Conservation (phyloP, 2,888 invertebrate species). For the Diabrotica balteata region DNA sequence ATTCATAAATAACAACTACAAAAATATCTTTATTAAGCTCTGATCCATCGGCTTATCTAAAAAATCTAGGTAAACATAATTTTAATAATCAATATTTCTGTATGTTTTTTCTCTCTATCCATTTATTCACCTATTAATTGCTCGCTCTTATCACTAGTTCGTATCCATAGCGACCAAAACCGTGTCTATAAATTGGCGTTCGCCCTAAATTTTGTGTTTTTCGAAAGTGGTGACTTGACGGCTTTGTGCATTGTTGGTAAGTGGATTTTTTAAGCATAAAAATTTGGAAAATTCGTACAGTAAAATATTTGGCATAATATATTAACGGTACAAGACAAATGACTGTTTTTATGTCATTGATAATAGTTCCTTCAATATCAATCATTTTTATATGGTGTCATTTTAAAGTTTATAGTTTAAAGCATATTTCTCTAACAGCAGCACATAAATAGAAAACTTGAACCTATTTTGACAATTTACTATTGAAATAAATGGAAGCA, state of each 20-base stretch:
- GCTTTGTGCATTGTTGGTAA: not conserved
- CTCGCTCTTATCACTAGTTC: slow-evolving; percentile 35
- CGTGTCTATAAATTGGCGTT: slow-evolving; percentile 42
- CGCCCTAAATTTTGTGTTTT: slow-evolving; percentile 35
- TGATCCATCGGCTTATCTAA: not conserved
- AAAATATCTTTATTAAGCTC: not conserved
- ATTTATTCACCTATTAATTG: slow-evolving; percentile 33
- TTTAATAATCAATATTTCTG: slow-evolving; percentile 30
- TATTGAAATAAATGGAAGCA: no score
- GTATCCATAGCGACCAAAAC: slow-evolving; percentile 46
- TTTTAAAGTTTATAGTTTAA: no score
- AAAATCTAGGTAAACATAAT: not conserved
- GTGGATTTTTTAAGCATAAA: not conserved
- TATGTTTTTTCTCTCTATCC: slow-evolving; percentile 14
- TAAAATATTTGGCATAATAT: no score
- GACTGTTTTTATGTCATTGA: no score
- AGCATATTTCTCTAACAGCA: no score
- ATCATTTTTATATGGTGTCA: no score
- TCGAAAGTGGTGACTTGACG: slow-evolving; percentile 2
- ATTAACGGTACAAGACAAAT: no score
- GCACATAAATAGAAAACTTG: no score
- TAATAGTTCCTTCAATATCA: no score
- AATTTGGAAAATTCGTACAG: no score
- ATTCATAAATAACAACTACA: no score
- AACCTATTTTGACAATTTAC: no score